Evolutionary conservation across 2,797 vertebrate genomes (phyloP), one percentile per base, ranked within the genome.

Genomic region (Tapera naevia): DNA sequence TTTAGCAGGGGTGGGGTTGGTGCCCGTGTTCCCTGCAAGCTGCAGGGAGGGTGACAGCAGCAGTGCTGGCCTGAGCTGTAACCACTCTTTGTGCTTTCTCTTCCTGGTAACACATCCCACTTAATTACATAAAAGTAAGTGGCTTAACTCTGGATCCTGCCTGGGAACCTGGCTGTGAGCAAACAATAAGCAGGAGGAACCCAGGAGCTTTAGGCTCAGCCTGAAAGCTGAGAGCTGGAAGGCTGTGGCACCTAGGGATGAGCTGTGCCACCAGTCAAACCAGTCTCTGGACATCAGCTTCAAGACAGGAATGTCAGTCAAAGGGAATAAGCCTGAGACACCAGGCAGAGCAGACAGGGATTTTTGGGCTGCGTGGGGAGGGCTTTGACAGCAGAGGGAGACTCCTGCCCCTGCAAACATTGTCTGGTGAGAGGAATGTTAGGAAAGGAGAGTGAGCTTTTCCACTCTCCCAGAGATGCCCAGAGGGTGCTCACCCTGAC

Each of bases 381-480:
- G 19, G n/a, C 57, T 86, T 54, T 92, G 91, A 76, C 88, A 86
- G 83, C 80, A 91, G 92, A 50, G 80, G 70, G 86, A 95, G 56
- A 81, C 51, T 89, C 53, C 37, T 57, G 56, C 2, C 60, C 27
- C 41, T 7, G n/a, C 4, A 41, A 86, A 69, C 5, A 18, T 9
- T 73, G 45, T 9, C 27, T 3, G 4, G 21, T 2, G 30, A 82
- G 48, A 3, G 8, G 32, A 27, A 46, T 27, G 9, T 30, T 2
- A 2, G 32, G 41, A 24, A 27, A 79, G 12, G 30, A 61, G 33
- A 10, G 5, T 2, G 45, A 72, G 73, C 27, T 82, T 57, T 51
- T 51, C 21, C 41, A 6, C 39, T 35, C 5, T 17, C 32, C 25
- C 61, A 45, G 66, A 28, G 17, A n/a, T 5, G 6, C 22, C 45